Base-by-base conservation (phyloP, 2,888 invertebrate species). In the Notodonta dromedarius region DNA sequence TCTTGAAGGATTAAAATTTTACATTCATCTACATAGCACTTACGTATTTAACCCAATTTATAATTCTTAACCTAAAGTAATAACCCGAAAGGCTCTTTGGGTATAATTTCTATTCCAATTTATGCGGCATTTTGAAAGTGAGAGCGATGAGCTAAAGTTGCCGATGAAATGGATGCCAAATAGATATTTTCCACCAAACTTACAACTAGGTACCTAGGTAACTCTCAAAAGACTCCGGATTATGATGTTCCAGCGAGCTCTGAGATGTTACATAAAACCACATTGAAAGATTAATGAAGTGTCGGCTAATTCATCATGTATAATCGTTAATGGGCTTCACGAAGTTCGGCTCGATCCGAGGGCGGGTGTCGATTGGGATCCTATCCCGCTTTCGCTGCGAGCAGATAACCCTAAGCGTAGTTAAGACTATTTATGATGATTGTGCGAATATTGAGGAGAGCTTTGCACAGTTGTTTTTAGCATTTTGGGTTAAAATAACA, bases 231-330 rank as follows among this genome's bases (percentile, higher is more conserved):
- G 13, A 32, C 32, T 35, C 32, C 12, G 13, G 52, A 32, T 13
- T 52, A 52, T 24, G 54, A 39, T 39, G 39, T 6, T 53, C 16
- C 6, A 53, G 8, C n/a, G 48, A 39, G 14, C 55, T 32, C 50
- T 44, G 39, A 68, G 68, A 44, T 46, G 46, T 13, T 42, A 42
- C 54, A 53, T 61, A 63, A 56, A 60, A 65, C 56, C 55, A 62
- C 42, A 56, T 63, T 56, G 55, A 66, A 70, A 68, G 73, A 77
- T 78, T 75, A 79, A 79, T 80, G 78, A 73, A 67, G 63, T 64
- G 57, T 52, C 54, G 57, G 60, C 67, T 76, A 78, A 80, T 80
- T 79, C 77, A 80, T 80, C 80, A 76, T 71, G 73, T 66, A 71
- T 70, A 60, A 60, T 72, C 62, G 67, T 65, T 69, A 66, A 67